Evolutionary conservation across 2,797 vertebrate species (phyloP).

Genomic region (Spatula versicolor): DNA sequence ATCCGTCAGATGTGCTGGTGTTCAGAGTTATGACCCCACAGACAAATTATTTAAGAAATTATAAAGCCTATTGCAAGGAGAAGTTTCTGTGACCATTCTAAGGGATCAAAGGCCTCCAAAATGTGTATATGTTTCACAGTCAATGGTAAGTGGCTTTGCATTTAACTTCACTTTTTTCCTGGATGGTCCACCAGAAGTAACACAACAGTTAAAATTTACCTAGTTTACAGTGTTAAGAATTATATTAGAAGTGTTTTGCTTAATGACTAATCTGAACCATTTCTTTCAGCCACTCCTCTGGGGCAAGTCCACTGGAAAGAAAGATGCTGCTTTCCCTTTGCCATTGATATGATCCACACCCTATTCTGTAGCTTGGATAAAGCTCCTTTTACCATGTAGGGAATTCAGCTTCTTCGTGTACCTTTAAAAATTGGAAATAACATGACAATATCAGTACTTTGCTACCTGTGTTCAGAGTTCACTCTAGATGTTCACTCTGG

Average conservation of each 20-base stretch:
- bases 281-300: too few relatives aligned
- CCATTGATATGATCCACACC: too few relatives aligned
- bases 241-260: neutral
- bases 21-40: neutral
- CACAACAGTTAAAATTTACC: neutral
- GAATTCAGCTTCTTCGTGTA: neutral
- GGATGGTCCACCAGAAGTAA: neutral
- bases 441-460: rapidly evolving
- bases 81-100: neutral
- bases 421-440: neutral
- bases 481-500: neutral
- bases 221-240: neutral
- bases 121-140: neutral
- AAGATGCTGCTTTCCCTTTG: too few relatives aligned
- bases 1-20: neutral
- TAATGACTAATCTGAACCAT: too few relatives aligned
- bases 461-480: neutral
- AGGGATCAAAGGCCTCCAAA: neutral
- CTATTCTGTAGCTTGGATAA: neutral
- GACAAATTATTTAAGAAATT: neutral
- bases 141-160: neutral
- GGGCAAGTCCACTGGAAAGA: too few relatives aligned
- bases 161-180: neutral
- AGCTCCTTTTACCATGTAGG: neutral
- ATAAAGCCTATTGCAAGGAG: neutral